These are phyloP conservation scores for Brachionus plicatilis DNA, from an alignment of 1,140 invertebrate genomes.

Conservation along the genomic window DNA sequence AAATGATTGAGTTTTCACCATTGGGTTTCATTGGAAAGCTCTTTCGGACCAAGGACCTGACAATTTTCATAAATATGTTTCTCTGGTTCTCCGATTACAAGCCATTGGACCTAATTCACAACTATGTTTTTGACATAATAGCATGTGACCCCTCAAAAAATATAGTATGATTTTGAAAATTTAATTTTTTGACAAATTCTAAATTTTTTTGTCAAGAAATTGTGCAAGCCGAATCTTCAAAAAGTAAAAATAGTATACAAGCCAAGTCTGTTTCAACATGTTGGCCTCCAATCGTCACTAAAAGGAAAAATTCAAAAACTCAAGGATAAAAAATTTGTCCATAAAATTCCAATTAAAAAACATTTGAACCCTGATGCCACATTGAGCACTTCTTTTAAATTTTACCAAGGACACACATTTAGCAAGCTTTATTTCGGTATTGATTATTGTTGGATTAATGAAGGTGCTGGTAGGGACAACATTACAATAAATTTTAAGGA, in stretches of 20 bases:
- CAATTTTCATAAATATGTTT: conserved; percentile 82
- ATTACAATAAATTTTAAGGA: conserved; percentile 67
- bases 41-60: conserved; percentile 80
- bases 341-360: conserved; percentile 72
- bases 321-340: conserved; percentile 88
- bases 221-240: conserved; percentile 46
- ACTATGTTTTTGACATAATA: conserved; percentile 81
- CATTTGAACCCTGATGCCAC: conserved; percentile 65
- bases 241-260: conserved; percentile 63
- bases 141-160: conserved; percentile 66
- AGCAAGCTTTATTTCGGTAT: conserved; percentile 77
- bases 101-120: conserved; percentile 90
- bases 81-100: conserved; percentile 91
- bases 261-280: conserved; percentile 89
- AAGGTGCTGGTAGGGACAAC: conserved; percentile 74
- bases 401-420: conserved; percentile 75
- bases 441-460: conserved; percentile 83
- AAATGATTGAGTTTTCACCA: conserved; percentile 86
- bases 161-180: conserved; percentile 25
- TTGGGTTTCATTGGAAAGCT: conserved; percentile 68
- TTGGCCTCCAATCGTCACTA: conserved; percentile 86
- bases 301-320: conserved; percentile 94
- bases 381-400: conserved; percentile 71
- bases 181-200: not conserved
- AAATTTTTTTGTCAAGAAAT: conserved; percentile 66